Evolutionary conservation across 2,113 vertebrate species (phyloP).

Genomic region (Eulacestoma nigropectus): DNA sequence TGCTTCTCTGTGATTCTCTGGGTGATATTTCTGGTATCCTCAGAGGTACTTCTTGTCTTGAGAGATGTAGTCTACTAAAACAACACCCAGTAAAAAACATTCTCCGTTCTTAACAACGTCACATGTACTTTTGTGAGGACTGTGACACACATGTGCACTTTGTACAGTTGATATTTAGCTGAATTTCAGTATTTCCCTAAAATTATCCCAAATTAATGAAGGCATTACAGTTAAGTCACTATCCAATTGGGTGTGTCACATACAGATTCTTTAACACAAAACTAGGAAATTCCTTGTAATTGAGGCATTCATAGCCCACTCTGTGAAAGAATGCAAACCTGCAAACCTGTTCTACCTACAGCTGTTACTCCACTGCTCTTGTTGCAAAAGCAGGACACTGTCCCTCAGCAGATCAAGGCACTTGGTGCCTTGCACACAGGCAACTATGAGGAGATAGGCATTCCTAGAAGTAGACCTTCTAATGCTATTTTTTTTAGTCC

Average conservation of each 20-base stretch:
- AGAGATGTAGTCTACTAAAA: not conserved
- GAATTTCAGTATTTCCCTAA: not conserved
- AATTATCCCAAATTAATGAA: not conserved
- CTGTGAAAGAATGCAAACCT: not conserved
- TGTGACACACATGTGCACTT: not conserved
- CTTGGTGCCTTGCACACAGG: not conserved
- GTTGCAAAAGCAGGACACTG: not conserved
- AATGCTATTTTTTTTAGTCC: not conserved
- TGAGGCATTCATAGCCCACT: not conserved
- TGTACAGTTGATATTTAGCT: not conserved
- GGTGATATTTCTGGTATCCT: not conserved
- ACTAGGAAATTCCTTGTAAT: not conserved
- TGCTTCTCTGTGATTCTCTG: not conserved
- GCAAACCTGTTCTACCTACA: not conserved
- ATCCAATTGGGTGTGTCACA: not conserved
- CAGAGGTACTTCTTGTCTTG: not conserved
- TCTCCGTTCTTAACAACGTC: fast-evolving
- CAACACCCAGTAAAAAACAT: not conserved
- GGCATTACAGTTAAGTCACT: not conserved
- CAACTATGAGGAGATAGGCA: not conserved
- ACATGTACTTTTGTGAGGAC: not conserved
- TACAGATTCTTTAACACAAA: not conserved
- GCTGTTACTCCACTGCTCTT: not conserved
- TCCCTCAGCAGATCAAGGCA: not conserved
- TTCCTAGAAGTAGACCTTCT: not conserved